Conservation (phyloP, 2,888 invertebrate genomes). For the Hedya salicella region DNA sequence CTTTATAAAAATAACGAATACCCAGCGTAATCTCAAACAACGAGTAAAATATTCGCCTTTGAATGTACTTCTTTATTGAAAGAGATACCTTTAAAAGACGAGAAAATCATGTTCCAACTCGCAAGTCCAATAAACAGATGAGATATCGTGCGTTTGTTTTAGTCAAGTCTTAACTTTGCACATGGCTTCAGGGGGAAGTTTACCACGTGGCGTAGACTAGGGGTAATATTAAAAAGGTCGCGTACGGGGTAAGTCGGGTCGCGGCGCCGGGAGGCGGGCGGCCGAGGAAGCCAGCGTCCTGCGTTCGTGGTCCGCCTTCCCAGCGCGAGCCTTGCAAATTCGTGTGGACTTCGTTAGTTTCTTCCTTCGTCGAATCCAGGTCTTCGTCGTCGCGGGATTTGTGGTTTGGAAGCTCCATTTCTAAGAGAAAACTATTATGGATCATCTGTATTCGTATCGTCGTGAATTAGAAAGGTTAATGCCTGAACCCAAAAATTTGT, state of each 20-base stretch:
- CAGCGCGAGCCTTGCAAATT: slow-evolving; percentile 88
- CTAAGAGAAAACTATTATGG: slow-evolving; percentile 60
- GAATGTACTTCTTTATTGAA: slow-evolving; percentile 21
- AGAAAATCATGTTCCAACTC: slow-evolving; percentile 56
- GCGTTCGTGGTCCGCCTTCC: slow-evolving; percentile 83
- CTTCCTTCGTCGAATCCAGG: slow-evolving; percentile 68
- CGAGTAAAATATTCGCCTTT: slow-evolving; percentile 14
- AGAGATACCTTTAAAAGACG: slow-evolving; percentile 44
- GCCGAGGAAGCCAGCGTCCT: slow-evolving; percentile 77
- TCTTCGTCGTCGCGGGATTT: slow-evolving; percentile 81
- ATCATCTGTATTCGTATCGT: neutral
- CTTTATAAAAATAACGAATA: slow-evolving; percentile 27
- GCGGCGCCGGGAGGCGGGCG: slow-evolving; percentile 62
- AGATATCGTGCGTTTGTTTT: slow-evolving; percentile 51
- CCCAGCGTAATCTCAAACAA: slow-evolving; percentile 3
- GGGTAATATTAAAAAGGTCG: slow-evolving; percentile 72
- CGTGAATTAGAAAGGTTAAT: neutral
- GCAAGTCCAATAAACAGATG: slow-evolving; percentile 58
- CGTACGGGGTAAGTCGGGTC: slow-evolving; percentile 56
- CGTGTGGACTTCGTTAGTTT: slow-evolving; percentile 84
- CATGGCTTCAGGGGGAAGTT: slow-evolving; percentile 69
- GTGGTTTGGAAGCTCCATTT: slow-evolving; percentile 86
- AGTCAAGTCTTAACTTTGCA: slow-evolving; percentile 60
- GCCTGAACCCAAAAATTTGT: too few relatives aligned
- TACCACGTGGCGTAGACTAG: slow-evolving; percentile 69